Percentiles rank a stretch among this genome's conserved stretches.
Evolutionary conservation across 2,113 vertebrate genomes (phyloP).

Genomic region (Rhea americana): DNA sequence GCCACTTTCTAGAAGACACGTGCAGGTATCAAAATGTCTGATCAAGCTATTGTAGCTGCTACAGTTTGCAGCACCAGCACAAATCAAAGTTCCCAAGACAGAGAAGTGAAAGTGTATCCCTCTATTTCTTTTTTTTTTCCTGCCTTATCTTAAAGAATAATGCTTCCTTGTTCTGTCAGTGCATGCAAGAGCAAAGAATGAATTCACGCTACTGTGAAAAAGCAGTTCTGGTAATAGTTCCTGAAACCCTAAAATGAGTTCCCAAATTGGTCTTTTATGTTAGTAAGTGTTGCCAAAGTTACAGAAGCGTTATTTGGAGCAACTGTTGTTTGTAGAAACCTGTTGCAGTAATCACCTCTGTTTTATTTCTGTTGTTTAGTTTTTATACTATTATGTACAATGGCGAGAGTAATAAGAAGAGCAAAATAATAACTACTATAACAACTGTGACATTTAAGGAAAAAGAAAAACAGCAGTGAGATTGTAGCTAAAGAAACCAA

Average conservation of each 20-base stretch:
- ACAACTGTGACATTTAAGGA: not conserved
- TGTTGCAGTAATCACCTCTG: slow-evolving; percentile 19
- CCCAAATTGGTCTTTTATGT: slow-evolving; percentile 23
- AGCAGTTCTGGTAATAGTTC: not conserved
- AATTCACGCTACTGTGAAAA: slow-evolving; percentile 13
- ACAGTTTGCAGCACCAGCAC: not conserved
- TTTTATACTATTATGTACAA: slow-evolving; percentile 44
- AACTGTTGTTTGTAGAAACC: slow-evolving; percentile 31
- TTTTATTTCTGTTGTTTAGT: slow-evolving; percentile 22
- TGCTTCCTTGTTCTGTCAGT: not conserved
- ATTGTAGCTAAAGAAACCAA: not conserved
- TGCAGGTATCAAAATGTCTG: not conserved
- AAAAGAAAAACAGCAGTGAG: slow-evolving; percentile 6
- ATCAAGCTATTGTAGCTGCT: not conserved
- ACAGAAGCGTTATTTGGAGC: not conserved
- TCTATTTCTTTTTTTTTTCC: not conserved
- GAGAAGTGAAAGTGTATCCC: not conserved
- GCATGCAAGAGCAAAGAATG: not conserved
- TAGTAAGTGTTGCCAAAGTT: slow-evolving; percentile 27
- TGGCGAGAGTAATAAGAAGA: slow-evolving; percentile 12
- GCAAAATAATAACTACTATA: slow-evolving; percentile 19
- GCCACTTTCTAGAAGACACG: not conserved
- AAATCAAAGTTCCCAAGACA: not conserved
- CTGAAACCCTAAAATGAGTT: slow-evolving; percentile 22
- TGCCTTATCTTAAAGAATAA: not conserved